A percentile compares a stretch with the other conserved stretches of the same genome.
Conservation (phyloP, 2,113 vertebrate genomes). For the Falcunculus frontatus region DNA sequence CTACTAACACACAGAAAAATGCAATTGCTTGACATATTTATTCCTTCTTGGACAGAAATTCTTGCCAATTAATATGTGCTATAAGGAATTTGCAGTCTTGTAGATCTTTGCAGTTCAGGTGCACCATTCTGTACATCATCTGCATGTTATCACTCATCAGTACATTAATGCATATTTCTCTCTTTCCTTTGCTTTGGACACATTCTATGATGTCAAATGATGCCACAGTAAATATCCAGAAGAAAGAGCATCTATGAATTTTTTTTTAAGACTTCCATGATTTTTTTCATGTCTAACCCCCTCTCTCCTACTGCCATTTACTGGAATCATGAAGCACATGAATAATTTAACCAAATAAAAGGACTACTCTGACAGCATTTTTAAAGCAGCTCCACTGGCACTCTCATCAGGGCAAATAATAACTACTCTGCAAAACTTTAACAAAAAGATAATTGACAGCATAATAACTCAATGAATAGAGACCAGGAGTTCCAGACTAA, state of each 20-base stretch:
- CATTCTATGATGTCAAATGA: neutral
- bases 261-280: neutral
- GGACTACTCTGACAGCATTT: neutral
- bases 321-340: neutral
- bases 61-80: neutral
- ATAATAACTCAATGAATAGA: neutral
- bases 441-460: neutral
- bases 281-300: neutral
- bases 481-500: neutral
- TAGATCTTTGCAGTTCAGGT: neutral
- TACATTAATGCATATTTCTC: neutral
- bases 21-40: neutral
- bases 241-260: neutral
- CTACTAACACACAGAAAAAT: neutral
- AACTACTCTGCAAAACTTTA: neutral
- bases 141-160: neutral
- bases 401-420: neutral
- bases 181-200: neutral
- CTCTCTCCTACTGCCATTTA: neutral
- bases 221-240: neutral
- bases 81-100: neutral
- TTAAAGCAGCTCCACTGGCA: neutral
- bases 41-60: neutral
- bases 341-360: neutral
- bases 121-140: neutral